Conservation (phyloP, 2,113 vertebrate species). For the Stercorarius parasiticus region DNA sequence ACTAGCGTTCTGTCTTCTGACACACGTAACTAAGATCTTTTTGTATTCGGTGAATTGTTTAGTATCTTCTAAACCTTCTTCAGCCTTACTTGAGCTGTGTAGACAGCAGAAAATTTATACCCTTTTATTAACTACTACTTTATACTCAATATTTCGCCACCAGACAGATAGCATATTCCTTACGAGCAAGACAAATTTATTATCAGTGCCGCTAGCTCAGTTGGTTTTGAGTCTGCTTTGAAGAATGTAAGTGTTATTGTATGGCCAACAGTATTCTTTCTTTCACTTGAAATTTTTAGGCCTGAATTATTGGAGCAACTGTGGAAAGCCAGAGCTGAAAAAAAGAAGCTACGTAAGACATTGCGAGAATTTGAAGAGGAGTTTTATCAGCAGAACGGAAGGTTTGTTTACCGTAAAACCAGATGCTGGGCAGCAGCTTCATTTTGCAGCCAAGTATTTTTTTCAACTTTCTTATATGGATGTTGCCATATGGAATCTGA, state of each 20-base stretch:
- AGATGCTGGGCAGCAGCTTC: not conserved
- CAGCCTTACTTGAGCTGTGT: not conserved
- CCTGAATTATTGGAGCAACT: slow-evolving; percentile 97
- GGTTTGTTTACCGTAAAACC: slow-evolving; percentile 73
- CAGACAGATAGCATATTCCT: not conserved
- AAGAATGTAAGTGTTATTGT: not conserved
- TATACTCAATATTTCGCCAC: not conserved
- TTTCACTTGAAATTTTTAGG: slow-evolving; percentile 75
- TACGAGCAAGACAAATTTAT: not conserved
- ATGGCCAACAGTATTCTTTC: not conserved
- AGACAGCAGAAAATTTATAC: not conserved
- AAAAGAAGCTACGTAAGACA: slow-evolving; percentile 94
- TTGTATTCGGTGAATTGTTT: not conserved
- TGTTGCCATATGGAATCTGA: not conserved
- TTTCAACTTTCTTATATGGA: not conserved
- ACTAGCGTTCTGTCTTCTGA: not conserved
- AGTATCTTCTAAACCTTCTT: not conserved
- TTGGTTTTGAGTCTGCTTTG: not conserved
- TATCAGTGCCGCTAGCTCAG: not conserved
- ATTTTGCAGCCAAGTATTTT: not conserved
- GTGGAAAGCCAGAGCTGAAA: slow-evolving; percentile 96
- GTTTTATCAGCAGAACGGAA: slow-evolving; percentile 96
- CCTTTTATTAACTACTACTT: not conserved
- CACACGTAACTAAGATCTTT: not conserved
- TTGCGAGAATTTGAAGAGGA: slow-evolving; percentile 93